A percentile compares a stretch with the other conserved stretches of the same genome.
phyloP scores from a whole-genome alignment of 2,888 invertebrate species.

The Thera obeliscata region DNA sequence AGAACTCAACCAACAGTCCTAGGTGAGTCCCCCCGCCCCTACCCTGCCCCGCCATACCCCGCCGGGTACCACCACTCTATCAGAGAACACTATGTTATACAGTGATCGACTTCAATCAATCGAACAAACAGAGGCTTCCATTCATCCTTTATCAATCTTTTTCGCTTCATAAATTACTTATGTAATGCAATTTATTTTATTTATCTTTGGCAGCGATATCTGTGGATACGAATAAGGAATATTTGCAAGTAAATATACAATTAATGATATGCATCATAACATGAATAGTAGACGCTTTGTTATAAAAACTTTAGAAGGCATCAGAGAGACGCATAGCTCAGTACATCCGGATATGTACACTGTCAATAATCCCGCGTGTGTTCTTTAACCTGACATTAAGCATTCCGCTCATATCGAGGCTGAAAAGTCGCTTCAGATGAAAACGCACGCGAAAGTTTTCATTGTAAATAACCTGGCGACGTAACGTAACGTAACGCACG shows the following conservation, averaged over 20 bases:
- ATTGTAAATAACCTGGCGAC: conserved; percentile 64
- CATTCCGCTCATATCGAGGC: conserved; percentile 34
- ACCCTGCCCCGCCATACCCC: neutral
- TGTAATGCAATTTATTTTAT: conserved; percentile 69
- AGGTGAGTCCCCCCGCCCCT: conserved; percentile 85
- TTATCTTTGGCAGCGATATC: conserved; percentile 75
- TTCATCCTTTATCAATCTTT: conserved; percentile 44
- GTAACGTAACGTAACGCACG: conserved; percentile 11
- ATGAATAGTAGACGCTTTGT: conserved; percentile 69
- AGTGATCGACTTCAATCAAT: conserved; percentile 12
- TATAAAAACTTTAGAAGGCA: conserved; percentile 40
- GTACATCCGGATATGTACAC: conserved; percentile 39
- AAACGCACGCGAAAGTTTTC: conserved; percentile 46
- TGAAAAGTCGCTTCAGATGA: conserved; percentile 44
- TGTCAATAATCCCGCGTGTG: conserved; percentile 41
- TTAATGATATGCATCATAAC: conserved; percentile 64
- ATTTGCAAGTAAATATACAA: conserved; percentile 74
- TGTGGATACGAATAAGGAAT: conserved; percentile 73
- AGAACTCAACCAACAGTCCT: conserved; percentile 91
- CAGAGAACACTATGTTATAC: conserved; percentile 10
- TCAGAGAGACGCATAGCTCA: conserved; percentile 39
- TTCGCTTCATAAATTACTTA: conserved; percentile 58
- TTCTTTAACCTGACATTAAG: conserved; percentile 40
- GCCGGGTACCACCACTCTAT: neutral
- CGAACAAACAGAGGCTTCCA: conserved; percentile 27